phyloP scores from a whole-genome alignment of 1,140 invertebrate genomes.

The Sinella curviseta region DNA sequence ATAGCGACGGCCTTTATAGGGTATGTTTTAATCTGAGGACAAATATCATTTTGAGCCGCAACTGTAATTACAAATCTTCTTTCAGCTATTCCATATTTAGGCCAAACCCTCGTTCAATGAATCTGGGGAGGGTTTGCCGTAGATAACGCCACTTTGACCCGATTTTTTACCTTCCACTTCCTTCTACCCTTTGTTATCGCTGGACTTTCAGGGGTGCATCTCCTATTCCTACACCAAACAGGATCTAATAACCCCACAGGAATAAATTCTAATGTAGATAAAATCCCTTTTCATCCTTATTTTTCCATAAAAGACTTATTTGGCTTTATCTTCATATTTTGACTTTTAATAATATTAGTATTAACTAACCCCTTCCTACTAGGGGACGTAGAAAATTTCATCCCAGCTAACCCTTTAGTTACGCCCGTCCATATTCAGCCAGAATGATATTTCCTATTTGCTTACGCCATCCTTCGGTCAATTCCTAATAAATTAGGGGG shows the following conservation, averaged over 20 bases:
- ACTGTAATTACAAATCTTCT: constrained; percentile 72
- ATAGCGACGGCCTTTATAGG: constrained; percentile 69
- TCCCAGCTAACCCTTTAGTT: constrained; percentile 66
- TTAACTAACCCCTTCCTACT: constrained; percentile 61
- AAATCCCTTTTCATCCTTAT: constrained; percentile 58
- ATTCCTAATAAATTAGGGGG: constrained; percentile 74
- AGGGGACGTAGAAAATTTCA: constrained; percentile 70
- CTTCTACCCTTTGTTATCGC: constrained; percentile 67
- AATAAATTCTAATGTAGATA: constrained; percentile 46
- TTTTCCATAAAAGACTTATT: constrained; percentile 64
- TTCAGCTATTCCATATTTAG: constrained; percentile 67
- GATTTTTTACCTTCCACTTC: constrained; percentile 73
- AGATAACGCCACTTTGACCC: constrained; percentile 66
- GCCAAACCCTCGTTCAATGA: constrained; percentile 63
- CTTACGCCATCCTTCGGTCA: constrained; percentile 71
- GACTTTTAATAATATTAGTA: constrained; percentile 56
- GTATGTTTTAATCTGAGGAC: constrained; percentile 69
- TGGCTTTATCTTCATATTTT: constrained; percentile 60
- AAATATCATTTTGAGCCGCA: constrained; percentile 72
- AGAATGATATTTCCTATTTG: constrained; percentile 76
- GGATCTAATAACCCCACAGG: constrained; percentile 53
- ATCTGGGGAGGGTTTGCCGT: constrained; percentile 70
- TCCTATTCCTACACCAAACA: constrained; percentile 64
- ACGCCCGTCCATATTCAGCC: constrained; percentile 72
- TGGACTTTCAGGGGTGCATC: constrained; percentile 62